Base-by-base conservation (phyloP, 2,113 vertebrate species). In the Setophaga kirtlandii region DNA sequence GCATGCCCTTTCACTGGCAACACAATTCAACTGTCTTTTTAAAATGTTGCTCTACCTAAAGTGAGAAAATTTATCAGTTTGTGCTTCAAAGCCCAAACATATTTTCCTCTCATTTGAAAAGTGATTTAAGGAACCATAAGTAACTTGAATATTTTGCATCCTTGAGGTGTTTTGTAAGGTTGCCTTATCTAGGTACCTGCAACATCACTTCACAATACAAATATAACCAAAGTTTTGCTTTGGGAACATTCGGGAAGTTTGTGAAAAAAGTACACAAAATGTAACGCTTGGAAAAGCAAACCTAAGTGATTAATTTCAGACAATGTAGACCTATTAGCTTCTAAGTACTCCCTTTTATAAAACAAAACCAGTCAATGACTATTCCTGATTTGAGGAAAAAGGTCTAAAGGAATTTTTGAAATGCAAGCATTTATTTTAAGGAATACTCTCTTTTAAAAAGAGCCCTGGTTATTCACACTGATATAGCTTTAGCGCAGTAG, bases 191-290 rank as follows among this genome's bases (percentile, higher is more conserved):
- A 62, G 46, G 23, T 69, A 77, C 41, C 52, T 41, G 22, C 47
- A 95, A 93, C 60, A 91, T 58, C 83, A 83, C 50, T 62, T 94
- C 64, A 82, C 14, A 83, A 37, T 49, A 93, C 63, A 94, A 91
- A 91, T 49, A 94, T 46, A 95, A 95, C 12, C 70, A 44, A 42
- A 62, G 39, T 78, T 94, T 92, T 94, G 39, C 68, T 92, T 85
- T 63, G 71, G 52, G 83, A 95, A 93, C 83, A 64, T 76, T 69
- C 18, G 31, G 50, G 75, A 80, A 59, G 11, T 22, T 25, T 65
- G 35, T 8, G 2, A 67, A 88, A 89, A 80, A 75, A 16, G 9
- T 13, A 55, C 44, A 35, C 30, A 88, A n/a, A 86, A 91, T 24
- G 24, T n/a, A n/a, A 28, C 74, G 44, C 46, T 78, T 78, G 52